phyloP scores from a whole-genome alignment of 2,888 invertebrate species.

The Chloroclystis v-ata region DNA sequence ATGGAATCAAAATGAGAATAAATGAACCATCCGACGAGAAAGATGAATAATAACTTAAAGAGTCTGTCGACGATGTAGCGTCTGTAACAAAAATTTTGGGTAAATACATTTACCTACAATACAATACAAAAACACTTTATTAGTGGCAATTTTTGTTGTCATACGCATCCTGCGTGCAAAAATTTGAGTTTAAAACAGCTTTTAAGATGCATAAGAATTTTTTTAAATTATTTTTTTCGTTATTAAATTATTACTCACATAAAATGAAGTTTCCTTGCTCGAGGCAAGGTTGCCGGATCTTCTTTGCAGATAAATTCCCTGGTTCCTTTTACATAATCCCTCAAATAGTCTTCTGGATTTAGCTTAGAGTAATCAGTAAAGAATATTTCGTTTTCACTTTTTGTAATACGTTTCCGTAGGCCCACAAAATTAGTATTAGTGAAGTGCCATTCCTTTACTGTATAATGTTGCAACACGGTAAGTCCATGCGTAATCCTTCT shows the following conservation, averaged over 20 bases:
- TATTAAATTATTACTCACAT: slow-evolving; percentile 73
- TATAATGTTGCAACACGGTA: slow-evolving; percentile 86
- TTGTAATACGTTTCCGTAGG: slow-evolving; percentile 71
- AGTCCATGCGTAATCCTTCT: slow-evolving; percentile 80
- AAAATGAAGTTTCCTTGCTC: slow-evolving; percentile 81
- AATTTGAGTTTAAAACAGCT: too few species aligned
- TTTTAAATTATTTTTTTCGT: too few species aligned
- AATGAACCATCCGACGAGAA: slow-evolving; percentile 48
- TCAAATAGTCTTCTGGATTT: slow-evolving; percentile 51
- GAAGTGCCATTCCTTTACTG: slow-evolving; percentile 89
- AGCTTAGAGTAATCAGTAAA: slow-evolving; percentile 63
- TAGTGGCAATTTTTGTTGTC: too few species aligned
- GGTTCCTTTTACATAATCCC: slow-evolving; percentile 85
- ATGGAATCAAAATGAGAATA: slow-evolving; percentile 46
- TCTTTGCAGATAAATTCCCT: slow-evolving; percentile 90
- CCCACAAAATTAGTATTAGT: slow-evolving; percentile 78
- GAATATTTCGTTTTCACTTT: slow-evolving; percentile 80
- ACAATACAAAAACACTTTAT: too few species aligned
- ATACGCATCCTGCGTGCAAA: too few species aligned
- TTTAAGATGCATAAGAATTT: too few species aligned
- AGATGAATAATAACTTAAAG: slow-evolving; percentile 42
- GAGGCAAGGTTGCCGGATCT: slow-evolving; percentile 84
- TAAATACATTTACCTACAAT: neutral
- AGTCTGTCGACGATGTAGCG: slow-evolving; percentile 56
- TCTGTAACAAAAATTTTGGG: slow-evolving; percentile 40